Conservation (phyloP, 2,113 vertebrate species). For the Sporophila hypoxantha region DNA sequence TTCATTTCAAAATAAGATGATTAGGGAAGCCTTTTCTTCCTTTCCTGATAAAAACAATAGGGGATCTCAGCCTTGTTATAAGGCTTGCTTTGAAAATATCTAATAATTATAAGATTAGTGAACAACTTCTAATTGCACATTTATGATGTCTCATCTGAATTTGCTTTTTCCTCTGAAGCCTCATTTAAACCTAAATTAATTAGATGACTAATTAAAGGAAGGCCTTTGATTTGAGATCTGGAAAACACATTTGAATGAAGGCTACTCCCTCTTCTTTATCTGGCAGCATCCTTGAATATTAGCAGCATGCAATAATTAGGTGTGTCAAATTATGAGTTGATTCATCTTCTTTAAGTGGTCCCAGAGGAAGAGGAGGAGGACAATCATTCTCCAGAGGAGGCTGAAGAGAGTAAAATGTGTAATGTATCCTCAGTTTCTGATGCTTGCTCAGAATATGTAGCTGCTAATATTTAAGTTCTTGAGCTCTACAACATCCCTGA, state of each 20-base stretch:
- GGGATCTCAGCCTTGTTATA: neutral
- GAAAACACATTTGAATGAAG: neutral
- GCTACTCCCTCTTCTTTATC: slow-evolving; percentile 31
- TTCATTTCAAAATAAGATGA: neutral
- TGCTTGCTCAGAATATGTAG: neutral
- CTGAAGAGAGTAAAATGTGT: neutral
- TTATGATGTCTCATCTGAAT: slow-evolving; percentile 30
- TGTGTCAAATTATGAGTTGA: neutral
- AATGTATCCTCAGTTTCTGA: neutral
- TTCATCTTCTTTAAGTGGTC: slow-evolving; percentile 9
- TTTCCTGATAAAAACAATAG: neutral
- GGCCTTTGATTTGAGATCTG: slow-evolving; percentile 1
- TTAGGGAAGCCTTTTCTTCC: neutral
- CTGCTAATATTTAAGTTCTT: neutral
- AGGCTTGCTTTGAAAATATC: slow-evolving; percentile 5
- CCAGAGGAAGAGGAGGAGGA: neutral
- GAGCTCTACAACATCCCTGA: neutral
- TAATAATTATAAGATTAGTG: slow-evolving; percentile 9
- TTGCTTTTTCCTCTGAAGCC: slow-evolving; percentile 16
- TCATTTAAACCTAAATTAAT: slow-evolving; percentile 17
- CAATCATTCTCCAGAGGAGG: neutral
- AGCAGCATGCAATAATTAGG: neutral
- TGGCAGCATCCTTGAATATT: slow-evolving; percentile 4
- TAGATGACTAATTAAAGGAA: slow-evolving; percentile 13
- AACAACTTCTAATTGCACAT: slow-evolving; percentile 15